Base-by-base conservation (phyloP, 2,113 vertebrate species). In the Nettapus auritus region DNA sequence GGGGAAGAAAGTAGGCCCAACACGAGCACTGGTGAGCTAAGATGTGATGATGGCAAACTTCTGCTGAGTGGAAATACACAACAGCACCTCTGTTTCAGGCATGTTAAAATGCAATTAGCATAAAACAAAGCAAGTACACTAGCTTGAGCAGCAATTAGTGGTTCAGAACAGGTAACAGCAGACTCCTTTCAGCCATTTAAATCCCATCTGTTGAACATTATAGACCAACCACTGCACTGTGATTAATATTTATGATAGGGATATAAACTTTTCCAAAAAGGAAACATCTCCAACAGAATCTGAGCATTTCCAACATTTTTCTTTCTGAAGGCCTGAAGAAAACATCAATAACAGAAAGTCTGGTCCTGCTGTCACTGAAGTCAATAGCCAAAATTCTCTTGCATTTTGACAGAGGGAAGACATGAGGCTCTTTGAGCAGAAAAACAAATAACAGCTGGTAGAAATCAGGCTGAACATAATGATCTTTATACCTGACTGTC, bases 181-280 rank as follows among this genome's bases (percentile, higher is more conserved):
- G 57, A 79, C 40, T 85, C n/a, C n/a, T 84, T 73, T 53, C 55
- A 74, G 48, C 66, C 55, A 44, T 64, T 73, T 73, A 82, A 87
- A 82, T 66, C 31, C 78, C 84, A 92, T 89, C 87, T 89, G 87
- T 74, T 94, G 63, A 82, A 59, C 28, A 34, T 92, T 82, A 89
- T 1, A 79, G 38, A 94, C 67, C 89, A 93, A 66, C 36, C 46
- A 76, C 67, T 79, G n/a, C n/a, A 42, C 53, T 82, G 22, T 13
- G 28, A 92, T 94, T 91, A 82, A 66, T 92, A 91, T 82, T 90
- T 92, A 69, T 59, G 55, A 50, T 16, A 69, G 26, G 67, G 22
- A 64, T 52, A 42, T 59, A 84, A 91, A 77, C 44, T 87, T 87
- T 89, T 63, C 36, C 19, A 69, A 66, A 66, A 56, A 86, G 60